A percentile compares a stretch with the other conserved stretches of the same genome.
These are phyloP conservation scores for Leptoteleia sp. DNA, from an alignment of 1,140 invertebrate genomes.

Conservation along the genomic window DNA sequence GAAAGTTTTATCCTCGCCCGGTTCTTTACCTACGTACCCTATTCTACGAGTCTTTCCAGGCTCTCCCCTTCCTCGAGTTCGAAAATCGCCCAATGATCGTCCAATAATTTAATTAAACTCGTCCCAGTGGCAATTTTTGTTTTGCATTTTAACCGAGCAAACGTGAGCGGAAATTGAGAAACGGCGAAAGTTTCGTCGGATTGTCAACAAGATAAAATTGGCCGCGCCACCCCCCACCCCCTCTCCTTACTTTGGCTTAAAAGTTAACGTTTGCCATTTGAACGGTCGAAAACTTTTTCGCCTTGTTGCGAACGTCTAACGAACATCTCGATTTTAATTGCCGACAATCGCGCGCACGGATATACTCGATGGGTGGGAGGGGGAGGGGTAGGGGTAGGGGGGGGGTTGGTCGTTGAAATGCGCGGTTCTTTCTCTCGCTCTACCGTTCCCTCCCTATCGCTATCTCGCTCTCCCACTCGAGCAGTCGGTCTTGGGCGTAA, in stretches of 20 bases:
- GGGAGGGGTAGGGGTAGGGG: no score
- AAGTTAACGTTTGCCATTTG: constrained; percentile 16
- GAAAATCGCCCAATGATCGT: constrained; percentile 42
- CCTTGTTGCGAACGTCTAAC: constrained; percentile 21
- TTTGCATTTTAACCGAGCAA: constrained; percentile 24
- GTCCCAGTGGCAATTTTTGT: constrained; percentile 49
- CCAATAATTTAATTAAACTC: constrained; percentile 52
- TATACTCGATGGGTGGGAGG: no score
- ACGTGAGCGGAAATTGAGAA: constrained; percentile 45
- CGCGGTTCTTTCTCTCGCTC: no score
- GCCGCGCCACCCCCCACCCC: no score
- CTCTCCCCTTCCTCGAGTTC: constrained; percentile 7
- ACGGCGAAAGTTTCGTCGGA: constrained; percentile 34
- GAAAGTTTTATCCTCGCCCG: no score
- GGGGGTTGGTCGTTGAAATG: not conserved
- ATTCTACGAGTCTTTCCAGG: no score
- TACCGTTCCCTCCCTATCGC: no score
- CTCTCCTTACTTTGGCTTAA: constrained; percentile 3
- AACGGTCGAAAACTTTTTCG: constrained; percentile 22
- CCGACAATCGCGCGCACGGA: constrained; percentile 27
- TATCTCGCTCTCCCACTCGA: no score
- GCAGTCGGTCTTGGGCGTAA: constrained; percentile 9
- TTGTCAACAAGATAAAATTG: constrained; percentile 37
- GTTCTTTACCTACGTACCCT: no score
- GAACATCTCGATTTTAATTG: constrained; percentile 54